Evolutionary conservation across 2,888 invertebrate species (phyloP).

Genomic region (Drosophila testacea): DNA sequence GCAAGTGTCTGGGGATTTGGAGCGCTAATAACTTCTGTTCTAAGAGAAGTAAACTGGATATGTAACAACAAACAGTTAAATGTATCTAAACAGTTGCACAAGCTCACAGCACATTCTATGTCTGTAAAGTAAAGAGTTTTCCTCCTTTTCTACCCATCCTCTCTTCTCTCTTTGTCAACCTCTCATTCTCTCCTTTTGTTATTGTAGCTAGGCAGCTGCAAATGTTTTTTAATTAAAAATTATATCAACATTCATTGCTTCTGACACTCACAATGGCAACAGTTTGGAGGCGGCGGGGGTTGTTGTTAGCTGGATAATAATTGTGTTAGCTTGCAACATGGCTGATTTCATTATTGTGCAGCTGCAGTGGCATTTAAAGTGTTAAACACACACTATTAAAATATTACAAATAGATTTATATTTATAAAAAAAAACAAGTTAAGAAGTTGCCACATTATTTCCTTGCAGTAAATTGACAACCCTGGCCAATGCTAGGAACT

Average conservation of each 20-base stretch:
- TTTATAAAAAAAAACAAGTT: constrained; percentile 2
- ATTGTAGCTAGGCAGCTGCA: constrained; percentile 38
- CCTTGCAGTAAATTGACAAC: not conserved
- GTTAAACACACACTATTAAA: constrained; percentile 25
- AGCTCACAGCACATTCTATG: constrained; percentile 28
- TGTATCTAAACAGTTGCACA: constrained; percentile 65
- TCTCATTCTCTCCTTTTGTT: not conserved
- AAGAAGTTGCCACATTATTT: not conserved
- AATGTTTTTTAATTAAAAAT: constrained; percentile 78
- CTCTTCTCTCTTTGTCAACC: constrained; percentile 1
- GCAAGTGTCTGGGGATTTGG: constrained; percentile 42
- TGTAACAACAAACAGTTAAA: constrained; percentile 24
- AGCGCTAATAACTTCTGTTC: constrained; percentile 56
- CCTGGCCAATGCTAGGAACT: not conserved
- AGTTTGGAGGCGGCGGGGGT: constrained; percentile 6
- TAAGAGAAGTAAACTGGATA: constrained; percentile 12
- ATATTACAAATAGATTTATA: constrained; percentile 16
- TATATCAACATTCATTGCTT: constrained; percentile 67
- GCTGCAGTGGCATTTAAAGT: constrained; percentile 31
- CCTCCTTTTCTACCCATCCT: constrained; percentile 1
- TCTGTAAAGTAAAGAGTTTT: constrained; percentile 16
- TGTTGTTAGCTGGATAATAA: constrained; percentile 45
- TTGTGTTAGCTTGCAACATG: constrained; percentile 38
- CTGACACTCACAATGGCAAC: constrained; percentile 44
- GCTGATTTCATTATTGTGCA: constrained; percentile 40